Percentiles rank a stretch among this genome's conserved stretches.
Conservation (phyloP, 2,113 vertebrate species). For the Marmota flaviventris region DNA sequence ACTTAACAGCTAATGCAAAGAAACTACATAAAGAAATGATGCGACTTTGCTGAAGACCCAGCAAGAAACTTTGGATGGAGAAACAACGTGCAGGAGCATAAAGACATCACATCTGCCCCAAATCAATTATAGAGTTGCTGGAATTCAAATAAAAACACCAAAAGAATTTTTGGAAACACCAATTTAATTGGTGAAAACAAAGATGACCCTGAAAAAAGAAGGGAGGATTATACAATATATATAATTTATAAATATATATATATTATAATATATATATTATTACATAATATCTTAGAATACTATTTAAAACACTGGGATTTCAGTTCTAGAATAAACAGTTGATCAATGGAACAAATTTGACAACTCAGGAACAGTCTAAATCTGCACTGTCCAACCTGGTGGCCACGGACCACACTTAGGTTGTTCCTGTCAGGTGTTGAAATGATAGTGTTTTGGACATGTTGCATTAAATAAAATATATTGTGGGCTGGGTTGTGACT, state of each 20-base stretch:
- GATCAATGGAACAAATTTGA: neutral
- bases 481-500: neutral
- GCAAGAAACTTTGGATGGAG: neutral
- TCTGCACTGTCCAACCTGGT: neutral
- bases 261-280: neutral
- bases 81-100: neutral
- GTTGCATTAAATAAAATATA: neutral
- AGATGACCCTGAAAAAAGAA: neutral
- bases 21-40: slow-evolving; percentile 6
- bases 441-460: slow-evolving; percentile 28
- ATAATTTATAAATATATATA: too few relatives aligned
- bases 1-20: neutral
- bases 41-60: neutral
- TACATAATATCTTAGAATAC: neutral
- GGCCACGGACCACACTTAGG: neutral
- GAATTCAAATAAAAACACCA: slow-evolving; percentile 52
- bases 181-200: slow-evolving; percentile 41
- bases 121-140: slow-evolving; percentile 4
- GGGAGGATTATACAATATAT: neutral
- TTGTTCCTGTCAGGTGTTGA: neutral
- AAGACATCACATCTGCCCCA: neutral
- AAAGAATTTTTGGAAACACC: neutral
- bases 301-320: neutral
- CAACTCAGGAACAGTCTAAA: neutral
- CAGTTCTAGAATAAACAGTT: neutral